Evolutionary conservation across 2,797 vertebrate genomes (phyloP), one percentile per base, ranked within the genome.

Genomic region (Chiroxiphia lanceolata): DNA sequence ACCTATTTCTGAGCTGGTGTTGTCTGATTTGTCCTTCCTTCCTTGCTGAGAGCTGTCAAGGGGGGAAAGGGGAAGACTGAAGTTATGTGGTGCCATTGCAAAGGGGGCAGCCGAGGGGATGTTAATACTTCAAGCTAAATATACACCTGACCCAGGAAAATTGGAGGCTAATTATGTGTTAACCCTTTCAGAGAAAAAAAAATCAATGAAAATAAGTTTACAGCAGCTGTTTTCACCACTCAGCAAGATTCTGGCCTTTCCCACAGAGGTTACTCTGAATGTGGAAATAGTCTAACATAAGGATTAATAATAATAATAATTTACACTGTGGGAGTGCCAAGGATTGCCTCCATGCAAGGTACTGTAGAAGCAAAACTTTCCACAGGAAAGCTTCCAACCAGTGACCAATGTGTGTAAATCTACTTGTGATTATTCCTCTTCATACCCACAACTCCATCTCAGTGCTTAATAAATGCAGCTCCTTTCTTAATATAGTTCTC

Each of bases 1-100:
- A 74, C 7, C 0, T 38, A 31, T 88, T 93, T 91, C 68, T 3
- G 22, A 82, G 87, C 68, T 75, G 89, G 45, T 71, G 76, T 50
- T 86, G 57, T 33, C 72, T 86, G 85, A 13, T 90, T 83, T 65
- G 72, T 81, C 90, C 80, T 94, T 65, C 78, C 72, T 88, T 74
- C 76, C 45, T 81, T 31, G 20, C 61, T 72, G 91, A 75, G 67
- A 0, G 1, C 9, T 23, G 33, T 3, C 20, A 9, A 44, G 42
- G 78, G 78, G 50, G n/a, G 25, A 36, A 36, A 75, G 75, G 2
- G 50, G 50, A 26, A 60, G 57, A 68, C 34, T 61, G 31, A 14
- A 83, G 64, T 5, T 70, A 33, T 57, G 17, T 0, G 7, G 31
- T 63, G 57, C 33, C 44, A 20, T n/a, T 10, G 48, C 48, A 34